Percentiles rank a stretch among this genome's conserved stretches.
phyloP scores from a whole-genome alignment of 2,113 vertebrate genomes.

The Petrocephalus microphthalmus region DNA sequence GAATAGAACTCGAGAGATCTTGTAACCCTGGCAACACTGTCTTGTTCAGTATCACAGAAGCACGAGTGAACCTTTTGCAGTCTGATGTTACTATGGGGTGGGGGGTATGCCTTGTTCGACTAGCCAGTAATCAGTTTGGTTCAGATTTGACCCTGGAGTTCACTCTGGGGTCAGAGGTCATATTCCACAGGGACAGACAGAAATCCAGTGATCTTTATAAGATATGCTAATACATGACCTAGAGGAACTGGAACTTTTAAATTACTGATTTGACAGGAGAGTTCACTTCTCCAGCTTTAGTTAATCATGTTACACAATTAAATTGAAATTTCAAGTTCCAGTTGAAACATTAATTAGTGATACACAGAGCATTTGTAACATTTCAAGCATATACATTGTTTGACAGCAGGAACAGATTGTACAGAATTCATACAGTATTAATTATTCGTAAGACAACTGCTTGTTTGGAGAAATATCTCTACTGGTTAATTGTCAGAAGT shows the following conservation, averaged over 20 bases:
- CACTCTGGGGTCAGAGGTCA: not conserved
- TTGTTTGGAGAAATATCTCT: not conserved
- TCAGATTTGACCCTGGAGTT: not conserved
- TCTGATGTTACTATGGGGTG: not conserved
- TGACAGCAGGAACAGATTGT: not conserved
- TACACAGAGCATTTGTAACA: not conserved
- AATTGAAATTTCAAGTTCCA: not conserved
- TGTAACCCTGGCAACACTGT: conserved; percentile 1
- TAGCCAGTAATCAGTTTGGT: not conserved
- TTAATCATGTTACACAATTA: not conserved
- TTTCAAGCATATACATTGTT: not conserved
- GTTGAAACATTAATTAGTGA: not conserved
- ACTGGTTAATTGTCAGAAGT: not conserved
- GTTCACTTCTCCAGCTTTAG: not conserved
- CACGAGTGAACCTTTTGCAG: not conserved
- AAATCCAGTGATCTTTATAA: conserved; percentile 7
- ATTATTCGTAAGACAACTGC: not conserved
- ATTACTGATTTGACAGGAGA: not conserved
- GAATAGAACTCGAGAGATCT: not conserved
- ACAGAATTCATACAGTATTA: not conserved
- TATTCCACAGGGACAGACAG: conserved; percentile 4
- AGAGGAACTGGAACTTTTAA: not conserved
- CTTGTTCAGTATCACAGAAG: not conserved
- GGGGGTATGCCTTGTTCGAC: not conserved
- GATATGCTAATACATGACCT: conserved; percentile 4